Conservation (phyloP, 2,888 invertebrate genomes). For the Himalopsyche japonica region DNA sequence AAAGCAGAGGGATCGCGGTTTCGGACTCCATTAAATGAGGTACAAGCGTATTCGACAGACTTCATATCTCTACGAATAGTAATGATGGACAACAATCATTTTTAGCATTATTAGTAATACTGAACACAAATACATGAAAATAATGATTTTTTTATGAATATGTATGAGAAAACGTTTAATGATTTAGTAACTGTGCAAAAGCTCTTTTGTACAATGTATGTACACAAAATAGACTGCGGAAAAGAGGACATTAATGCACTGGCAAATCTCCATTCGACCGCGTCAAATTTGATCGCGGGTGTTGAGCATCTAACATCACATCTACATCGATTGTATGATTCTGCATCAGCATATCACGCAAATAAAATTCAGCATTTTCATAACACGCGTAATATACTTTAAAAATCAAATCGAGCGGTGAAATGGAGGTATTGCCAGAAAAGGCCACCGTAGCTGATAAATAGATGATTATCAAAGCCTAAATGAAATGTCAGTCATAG, state of each 20-base stretch:
- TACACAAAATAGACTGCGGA: not conserved
- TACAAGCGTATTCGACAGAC: not conserved
- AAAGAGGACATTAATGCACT: not conserved
- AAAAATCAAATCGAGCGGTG: not conserved
- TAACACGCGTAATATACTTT: not conserved
- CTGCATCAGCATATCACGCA: not conserved
- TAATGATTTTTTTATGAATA: not conserved
- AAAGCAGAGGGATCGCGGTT: not conserved
- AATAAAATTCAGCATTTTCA: not conserved
- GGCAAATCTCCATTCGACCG: not conserved
- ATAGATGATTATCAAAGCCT: not conserved
- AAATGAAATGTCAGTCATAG: not conserved
- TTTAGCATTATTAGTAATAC: not conserved
- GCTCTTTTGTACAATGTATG: not conserved
- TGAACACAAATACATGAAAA: not conserved
- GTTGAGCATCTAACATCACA: not conserved
- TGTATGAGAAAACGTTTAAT: not conserved
- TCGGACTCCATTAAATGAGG: not conserved
- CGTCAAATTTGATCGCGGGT: not conserved
- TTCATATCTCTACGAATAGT: not conserved
- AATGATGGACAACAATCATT: not conserved
- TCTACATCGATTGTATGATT: not conserved
- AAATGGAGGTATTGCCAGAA: not conserved
- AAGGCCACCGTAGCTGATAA: not conserved
- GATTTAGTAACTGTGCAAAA: not conserved